Base-by-base conservation (phyloP, 2,888 invertebrate genomes). In the Leuctra nigra region DNA sequence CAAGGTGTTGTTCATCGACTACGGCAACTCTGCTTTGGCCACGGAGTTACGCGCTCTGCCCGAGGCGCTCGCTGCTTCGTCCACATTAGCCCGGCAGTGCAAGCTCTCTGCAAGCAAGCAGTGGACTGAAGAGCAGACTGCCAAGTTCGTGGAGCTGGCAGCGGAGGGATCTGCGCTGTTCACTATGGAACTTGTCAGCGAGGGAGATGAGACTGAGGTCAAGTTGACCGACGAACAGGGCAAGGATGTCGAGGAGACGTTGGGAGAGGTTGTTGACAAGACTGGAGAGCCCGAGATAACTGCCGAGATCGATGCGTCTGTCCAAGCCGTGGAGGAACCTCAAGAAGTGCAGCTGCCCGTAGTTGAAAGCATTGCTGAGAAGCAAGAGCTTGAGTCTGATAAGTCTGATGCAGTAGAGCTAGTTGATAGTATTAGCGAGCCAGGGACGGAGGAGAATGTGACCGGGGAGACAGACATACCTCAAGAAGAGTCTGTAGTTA, bases 111-210 rank as follows among this genome's bases (percentile, higher is more conserved):
- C 85, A 0, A 73, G 77, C 4, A 77, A 75, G 22, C 68, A 70
- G 1, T 89, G 89, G 88, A 80, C 85, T 0, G 73, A 78, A 1
- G 77, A 77, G 63, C 84, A 86, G 0, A 80, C 67, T 61, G 69
- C 77, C 1, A 81, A 78, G 65, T 89, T 90, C 66, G 73, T 75
- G 20, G 83, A 84, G 59, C 70, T 89, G 7, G 80, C 83, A 0
- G 84, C 81, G 0, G 82, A 83, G 36, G 87, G 86, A 0, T 81
- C 81, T 35, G 82, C 84, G 1, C 79, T 84, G 59, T 88, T 88
- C 64, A 79, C 79, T 48, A 81, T 83, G 0, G 78, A 83, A 62
- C 77, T 86, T 63, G 74, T 87, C 23, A 79, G 82, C 3, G 81
- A 81, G n/a, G 79, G 79, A 59, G 82, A 85, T 67, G 79, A 77